A percentile compares a stretch with the other conserved stretches of the same genome.
Conservation (phyloP, 2,888 invertebrate genomes). For the Sicus ferrugineus region DNA sequence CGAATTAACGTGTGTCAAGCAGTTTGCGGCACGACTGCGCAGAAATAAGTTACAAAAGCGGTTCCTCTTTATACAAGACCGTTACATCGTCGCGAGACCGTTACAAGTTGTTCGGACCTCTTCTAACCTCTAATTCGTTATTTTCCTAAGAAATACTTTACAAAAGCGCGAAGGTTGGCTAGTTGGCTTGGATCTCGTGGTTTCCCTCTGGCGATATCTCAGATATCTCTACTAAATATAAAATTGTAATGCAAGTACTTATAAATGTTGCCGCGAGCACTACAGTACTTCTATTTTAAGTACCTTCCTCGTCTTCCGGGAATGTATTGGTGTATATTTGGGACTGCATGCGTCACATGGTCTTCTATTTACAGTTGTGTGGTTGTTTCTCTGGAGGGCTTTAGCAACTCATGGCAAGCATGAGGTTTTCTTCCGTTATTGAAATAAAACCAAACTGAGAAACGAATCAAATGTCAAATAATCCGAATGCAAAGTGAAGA, state of each 20-base stretch:
- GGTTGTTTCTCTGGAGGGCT: slow-evolving; percentile 35
- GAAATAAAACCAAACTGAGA: too few relatives aligned
- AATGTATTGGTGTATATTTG: background rate
- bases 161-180: slow-evolving; percentile 48
- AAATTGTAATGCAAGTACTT: background rate
- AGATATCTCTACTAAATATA: background rate
- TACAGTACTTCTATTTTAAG: background rate
- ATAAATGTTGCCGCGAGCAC: background rate
- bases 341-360: background rate
- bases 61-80: slow-evolving; percentile 39
- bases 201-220: background rate
- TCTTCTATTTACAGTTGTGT: slow-evolving; percentile 21
- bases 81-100: slow-evolving; percentile 24
- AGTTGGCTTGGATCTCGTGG: background rate
- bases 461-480: background rate
- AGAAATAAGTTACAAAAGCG: slow-evolving; percentile 62
- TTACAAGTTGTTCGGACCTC: too few relatives aligned
- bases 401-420: slow-evolving; percentile 2
- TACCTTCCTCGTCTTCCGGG: background rate
- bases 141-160: slow-evolving; percentile 49
- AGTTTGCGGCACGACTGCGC: slow-evolving; percentile 36
- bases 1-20: slow-evolving; percentile 36
- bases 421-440: background rate
- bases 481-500: background rate
- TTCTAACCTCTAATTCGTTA: slow-evolving; percentile 33